These are phyloP conservation scores for Brachyhypopomus gauderio DNA, from an alignment of 2,113 vertebrate genomes.

Conservation along the genomic window DNA sequence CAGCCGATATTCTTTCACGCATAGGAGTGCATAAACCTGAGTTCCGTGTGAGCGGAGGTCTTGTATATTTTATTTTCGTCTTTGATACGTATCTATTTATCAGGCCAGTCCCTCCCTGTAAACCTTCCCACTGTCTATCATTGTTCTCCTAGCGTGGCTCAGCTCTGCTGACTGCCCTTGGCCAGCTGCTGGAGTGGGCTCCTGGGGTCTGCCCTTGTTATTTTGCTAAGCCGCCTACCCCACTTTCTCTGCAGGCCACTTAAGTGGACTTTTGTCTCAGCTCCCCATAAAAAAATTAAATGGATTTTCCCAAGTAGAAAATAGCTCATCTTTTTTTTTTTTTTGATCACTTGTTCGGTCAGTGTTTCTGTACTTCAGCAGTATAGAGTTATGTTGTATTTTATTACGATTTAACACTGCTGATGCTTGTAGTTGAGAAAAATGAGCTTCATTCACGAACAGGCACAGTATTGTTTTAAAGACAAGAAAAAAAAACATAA, in stretches of 20 bases:
- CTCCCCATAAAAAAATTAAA: background rate
- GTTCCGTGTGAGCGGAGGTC: background rate
- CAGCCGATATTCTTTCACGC: too few relatives aligned
- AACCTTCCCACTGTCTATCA: background rate
- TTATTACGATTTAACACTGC: background rate
- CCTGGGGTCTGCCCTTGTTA: background rate
- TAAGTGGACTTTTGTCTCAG: conserved; percentile 10
- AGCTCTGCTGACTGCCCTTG: background rate
- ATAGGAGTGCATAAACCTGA: too few relatives aligned
- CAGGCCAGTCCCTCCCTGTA: background rate
- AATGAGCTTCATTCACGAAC: background rate
- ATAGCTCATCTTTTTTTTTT: background rate
- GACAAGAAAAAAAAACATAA: background rate
- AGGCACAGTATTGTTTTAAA: background rate
- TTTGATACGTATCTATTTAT: too few relatives aligned
- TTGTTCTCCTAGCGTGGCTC: background rate
- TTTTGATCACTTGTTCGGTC: background rate
- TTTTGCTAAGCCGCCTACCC: background rate
- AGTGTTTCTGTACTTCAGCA: background rate
- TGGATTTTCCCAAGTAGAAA: background rate
- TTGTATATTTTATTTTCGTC: background rate
- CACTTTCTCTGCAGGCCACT: background rate
- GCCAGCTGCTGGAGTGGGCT: background rate
- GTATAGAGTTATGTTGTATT: background rate
- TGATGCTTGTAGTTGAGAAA: background rate